Evolutionary conservation across 2,888 invertebrate species (phyloP).

Genomic region (Hyppa rectilinea): DNA sequence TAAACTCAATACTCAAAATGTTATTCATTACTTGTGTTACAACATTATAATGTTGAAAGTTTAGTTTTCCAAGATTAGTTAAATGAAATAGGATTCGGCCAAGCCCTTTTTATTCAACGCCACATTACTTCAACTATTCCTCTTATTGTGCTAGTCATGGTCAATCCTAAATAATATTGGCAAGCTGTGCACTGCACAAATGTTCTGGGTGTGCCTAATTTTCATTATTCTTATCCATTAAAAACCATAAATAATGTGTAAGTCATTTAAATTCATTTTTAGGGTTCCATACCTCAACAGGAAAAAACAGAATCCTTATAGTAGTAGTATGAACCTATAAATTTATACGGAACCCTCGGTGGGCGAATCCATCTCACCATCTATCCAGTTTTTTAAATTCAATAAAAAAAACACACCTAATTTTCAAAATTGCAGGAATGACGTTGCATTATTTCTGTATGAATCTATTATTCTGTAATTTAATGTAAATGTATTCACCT

Average conservation of each 20-base stretch:
- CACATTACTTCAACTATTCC: neutral
- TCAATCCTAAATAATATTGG: neutral
- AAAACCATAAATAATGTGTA: neutral
- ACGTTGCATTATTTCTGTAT: neutral
- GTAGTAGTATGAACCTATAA: too few relatives aligned
- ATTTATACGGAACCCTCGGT: too few relatives aligned
- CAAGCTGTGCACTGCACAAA: neutral
- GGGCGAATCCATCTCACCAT: too few relatives aligned
- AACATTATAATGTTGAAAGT: neutral
- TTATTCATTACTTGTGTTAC: neutral
- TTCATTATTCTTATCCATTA: neutral
- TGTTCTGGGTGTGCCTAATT: neutral
- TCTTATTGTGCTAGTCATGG: neutral
- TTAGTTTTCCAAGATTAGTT: neutral
- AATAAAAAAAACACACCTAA: neutral
- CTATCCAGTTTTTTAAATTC: too few relatives aligned
- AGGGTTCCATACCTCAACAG: too few relatives aligned
- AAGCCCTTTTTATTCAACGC: neutral
- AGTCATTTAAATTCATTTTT: neutral
- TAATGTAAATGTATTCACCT: conserved; percentile 18
- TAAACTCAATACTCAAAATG: too few relatives aligned
- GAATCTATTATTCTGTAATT: neutral
- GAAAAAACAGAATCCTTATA: too few relatives aligned
- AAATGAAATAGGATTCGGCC: neutral
- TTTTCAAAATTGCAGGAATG: neutral